Conservation (phyloP, 2,888 invertebrate species). For the Carterocephalus palaemon region DNA sequence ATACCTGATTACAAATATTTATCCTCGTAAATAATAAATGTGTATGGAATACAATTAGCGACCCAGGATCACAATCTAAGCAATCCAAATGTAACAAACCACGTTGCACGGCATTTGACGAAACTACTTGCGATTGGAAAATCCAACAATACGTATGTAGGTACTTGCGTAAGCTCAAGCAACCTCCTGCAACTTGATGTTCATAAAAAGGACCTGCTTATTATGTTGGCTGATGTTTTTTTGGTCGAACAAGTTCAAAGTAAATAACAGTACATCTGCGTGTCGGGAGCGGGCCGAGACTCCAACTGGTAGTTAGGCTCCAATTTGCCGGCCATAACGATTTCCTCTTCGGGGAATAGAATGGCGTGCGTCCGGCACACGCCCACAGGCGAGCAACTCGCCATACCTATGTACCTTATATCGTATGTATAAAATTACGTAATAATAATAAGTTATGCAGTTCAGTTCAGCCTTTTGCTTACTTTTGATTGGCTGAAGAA, state of each 20-base stretch:
- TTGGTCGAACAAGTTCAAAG: constrained; percentile 43
- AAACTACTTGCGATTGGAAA: too few relatives aligned
- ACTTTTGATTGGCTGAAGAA: neutral
- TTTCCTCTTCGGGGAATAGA: constrained; percentile 78
- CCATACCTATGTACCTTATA: constrained; percentile 27
- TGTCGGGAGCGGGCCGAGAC: constrained; percentile 45
- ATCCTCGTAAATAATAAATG: too few relatives aligned
- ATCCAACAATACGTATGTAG: too few relatives aligned
- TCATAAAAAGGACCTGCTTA: too few relatives aligned
- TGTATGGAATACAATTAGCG: too few relatives aligned
- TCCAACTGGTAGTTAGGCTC: constrained; percentile 73
- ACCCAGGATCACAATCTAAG: too few relatives aligned
- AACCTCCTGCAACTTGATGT: too few relatives aligned
- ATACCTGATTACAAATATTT: too few relatives aligned
- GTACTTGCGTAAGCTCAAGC: too few relatives aligned
- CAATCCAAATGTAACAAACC: too few relatives aligned
- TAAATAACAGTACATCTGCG: constrained; percentile 64
- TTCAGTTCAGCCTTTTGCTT: neutral
- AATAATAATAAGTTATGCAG: constrained; percentile 2
- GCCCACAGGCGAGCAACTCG: constrained; percentile 50
- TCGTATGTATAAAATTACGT: constrained; percentile 11
- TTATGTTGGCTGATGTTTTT: constrained; percentile 31
- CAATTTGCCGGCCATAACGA: constrained; percentile 76
- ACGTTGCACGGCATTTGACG: too few relatives aligned
- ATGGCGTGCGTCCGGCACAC: constrained; percentile 71